These are phyloP conservation scores for Paratilapia polleni DNA, from an alignment of 2,113 vertebrate species.

Conservation along the genomic window DNA sequence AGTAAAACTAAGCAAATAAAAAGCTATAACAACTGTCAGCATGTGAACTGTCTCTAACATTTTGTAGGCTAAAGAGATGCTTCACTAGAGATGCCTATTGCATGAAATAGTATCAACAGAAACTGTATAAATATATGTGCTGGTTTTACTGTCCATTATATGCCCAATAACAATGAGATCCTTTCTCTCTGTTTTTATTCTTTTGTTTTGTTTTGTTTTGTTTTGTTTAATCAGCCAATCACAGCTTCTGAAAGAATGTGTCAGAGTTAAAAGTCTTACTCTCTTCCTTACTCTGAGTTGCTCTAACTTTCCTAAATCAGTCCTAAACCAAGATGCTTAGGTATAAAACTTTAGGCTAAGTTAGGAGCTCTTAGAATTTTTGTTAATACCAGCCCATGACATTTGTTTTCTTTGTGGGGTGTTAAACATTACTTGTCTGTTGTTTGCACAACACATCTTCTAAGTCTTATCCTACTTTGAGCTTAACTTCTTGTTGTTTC, in stretches of 20 bases:
- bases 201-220: too few relatives aligned
- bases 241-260: neutral
- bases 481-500: neutral
- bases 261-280: neutral
- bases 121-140: accelerated
- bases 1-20: too few relatives aligned
- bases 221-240: neutral
- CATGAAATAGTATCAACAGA: neutral
- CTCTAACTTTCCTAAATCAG: neutral
- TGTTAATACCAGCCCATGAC: neutral
- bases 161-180: neutral
- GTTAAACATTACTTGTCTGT: neutral
- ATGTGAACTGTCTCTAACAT: neutral
- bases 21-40: too few relatives aligned
- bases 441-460: neutral
- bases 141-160: neutral
- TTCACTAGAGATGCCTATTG: neutral
- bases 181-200: neutral
- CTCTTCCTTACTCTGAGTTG: accelerated
- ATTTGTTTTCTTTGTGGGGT: neutral
- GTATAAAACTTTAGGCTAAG: neutral
- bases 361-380: neutral
- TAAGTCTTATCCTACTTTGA: neutral
- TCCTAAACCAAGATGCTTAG: too few relatives aligned
- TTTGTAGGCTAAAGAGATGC: neutral